These are phyloP conservation scores for Diadegma fenestrale DNA, from an alignment of 2,888 invertebrate species.

Conservation along the genomic window DNA sequence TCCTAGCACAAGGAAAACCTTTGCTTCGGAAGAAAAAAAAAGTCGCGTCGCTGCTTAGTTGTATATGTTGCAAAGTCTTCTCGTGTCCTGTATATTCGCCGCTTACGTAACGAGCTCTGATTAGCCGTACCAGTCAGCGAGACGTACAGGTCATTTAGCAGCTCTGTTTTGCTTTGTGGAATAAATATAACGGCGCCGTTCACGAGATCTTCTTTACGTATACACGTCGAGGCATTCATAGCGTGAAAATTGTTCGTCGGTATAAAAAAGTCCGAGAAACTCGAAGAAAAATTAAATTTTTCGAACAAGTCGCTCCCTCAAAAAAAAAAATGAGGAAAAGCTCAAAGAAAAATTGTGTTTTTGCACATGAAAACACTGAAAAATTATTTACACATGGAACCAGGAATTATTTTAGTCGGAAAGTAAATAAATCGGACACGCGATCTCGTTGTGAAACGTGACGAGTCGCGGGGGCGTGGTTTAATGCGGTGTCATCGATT, in stretches of 20 bases:
- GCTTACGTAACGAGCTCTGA: constrained; percentile 78
- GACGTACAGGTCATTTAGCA: constrained; percentile 71
- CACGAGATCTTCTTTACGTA: neutral
- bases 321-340: neutral
- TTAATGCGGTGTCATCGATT: constrained; percentile 55
- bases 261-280: too few species aligned
- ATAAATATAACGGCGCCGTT: constrained; percentile 44
- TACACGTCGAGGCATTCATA: neutral
- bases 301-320: neutral
- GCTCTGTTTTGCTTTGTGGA: constrained; percentile 40
- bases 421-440: constrained; percentile 33
- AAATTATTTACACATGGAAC: neutral
- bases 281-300: too few species aligned
- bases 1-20: neutral
- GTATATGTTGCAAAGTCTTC: neutral
- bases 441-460: constrained; percentile 53
- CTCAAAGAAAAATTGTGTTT: too few species aligned
- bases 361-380: too few species aligned
- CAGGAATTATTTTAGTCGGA: constrained; percentile 1
- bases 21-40: neutral
- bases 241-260: neutral
- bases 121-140: constrained; percentile 77
- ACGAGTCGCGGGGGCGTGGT: constrained; percentile 37
- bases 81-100: neutral
- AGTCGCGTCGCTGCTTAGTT: neutral